Percentiles rank a stretch among this genome's conserved stretches.
Evolutionary conservation across 2,113 vertebrate species (phyloP).

Genomic region (Colistium nudipinnis): DNA sequence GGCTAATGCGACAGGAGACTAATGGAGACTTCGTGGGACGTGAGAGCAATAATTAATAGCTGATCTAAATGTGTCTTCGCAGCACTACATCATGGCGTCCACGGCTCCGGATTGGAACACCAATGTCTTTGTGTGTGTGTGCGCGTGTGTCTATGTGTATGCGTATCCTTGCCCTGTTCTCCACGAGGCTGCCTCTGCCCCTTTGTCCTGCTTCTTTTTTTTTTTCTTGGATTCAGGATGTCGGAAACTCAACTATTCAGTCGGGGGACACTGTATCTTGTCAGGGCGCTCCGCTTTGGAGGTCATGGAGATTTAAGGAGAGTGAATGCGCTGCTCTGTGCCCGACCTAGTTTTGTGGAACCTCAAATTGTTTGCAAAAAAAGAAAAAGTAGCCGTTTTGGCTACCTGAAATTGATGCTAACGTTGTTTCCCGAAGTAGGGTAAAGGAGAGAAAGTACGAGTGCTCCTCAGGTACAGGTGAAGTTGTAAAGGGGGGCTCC

Average conservation of each 20-base stretch:
- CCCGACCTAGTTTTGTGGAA: constrained; percentile 63
- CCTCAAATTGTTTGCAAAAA: constrained; percentile 34
- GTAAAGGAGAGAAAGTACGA: constrained; percentile 26
- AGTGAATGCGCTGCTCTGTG: constrained; percentile 40
- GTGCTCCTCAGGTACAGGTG: constrained; percentile 19
- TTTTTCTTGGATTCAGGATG: constrained; percentile 15
- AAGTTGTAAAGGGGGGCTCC: constrained; percentile 1
- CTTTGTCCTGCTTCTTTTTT: constrained; percentile 23
- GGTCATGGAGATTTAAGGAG: constrained; percentile 57
- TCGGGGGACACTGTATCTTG: constrained; percentile 17
- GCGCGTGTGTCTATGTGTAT: not conserved
- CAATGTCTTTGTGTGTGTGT: not conserved
- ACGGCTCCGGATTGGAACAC: constrained; percentile 16
- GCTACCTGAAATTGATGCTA: constrained; percentile 38
- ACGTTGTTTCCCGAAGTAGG: constrained; percentile 46
- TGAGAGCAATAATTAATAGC: constrained; percentile 66
- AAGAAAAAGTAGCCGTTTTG: constrained; percentile 29
- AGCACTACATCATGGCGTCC: constrained; percentile 24
- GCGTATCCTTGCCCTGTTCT: constrained; percentile 14
- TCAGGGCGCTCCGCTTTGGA: constrained; percentile 26
- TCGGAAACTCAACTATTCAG: not conserved
- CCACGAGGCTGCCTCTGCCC: not conserved
- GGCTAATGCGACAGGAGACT: constrained; percentile 62
- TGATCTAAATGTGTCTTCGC: constrained; percentile 52
- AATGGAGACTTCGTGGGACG: constrained; percentile 59